A percentile compares a stretch with the other conserved stretches of the same genome.
These are phyloP conservation scores for Cynocephalus volans DNA, from an alignment of 2,113 vertebrate species.

Conservation along the genomic window DNA sequence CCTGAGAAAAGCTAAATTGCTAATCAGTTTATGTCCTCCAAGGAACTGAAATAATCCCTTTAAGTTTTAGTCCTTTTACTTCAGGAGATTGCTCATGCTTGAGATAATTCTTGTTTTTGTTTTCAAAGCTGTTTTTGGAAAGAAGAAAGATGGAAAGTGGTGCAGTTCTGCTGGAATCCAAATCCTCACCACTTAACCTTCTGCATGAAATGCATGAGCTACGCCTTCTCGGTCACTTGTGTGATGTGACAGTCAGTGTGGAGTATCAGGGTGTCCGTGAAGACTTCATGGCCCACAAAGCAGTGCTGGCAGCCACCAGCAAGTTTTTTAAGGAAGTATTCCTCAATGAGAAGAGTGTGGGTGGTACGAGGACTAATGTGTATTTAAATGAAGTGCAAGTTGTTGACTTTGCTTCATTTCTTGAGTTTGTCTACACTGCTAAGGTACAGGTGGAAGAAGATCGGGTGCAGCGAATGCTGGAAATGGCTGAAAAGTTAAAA, in stretches of 20 bases:
- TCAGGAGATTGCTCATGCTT: not conserved
- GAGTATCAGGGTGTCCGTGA: slow-evolving; percentile 92
- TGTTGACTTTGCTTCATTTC: slow-evolving; percentile 93
- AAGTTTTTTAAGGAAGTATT: slow-evolving; percentile 96
- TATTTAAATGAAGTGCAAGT: slow-evolving; percentile 91
- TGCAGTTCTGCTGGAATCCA: slow-evolving; percentile 92
- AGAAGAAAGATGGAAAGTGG: slow-evolving; percentile 91
- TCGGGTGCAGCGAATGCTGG: slow-evolving; percentile 91
- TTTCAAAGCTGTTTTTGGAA: slow-evolving; percentile 77
- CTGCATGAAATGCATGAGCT: slow-evolving; percentile 95
- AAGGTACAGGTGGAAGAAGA: slow-evolving; percentile 92
- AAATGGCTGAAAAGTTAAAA: slow-evolving; percentile 93
- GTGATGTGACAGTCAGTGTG: slow-evolving; percentile 95
- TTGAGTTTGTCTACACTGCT: slow-evolving; percentile 97
- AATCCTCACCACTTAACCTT: slow-evolving; percentile 92
- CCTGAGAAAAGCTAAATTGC: not conserved
- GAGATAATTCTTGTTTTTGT: slow-evolving; percentile 62
- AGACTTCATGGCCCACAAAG: slow-evolving; percentile 95
- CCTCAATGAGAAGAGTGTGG: slow-evolving; percentile 88
- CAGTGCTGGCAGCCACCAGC: slow-evolving; percentile 96
- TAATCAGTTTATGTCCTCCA: not conserved
- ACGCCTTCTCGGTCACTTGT: slow-evolving; percentile 93
- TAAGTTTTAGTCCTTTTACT: not conserved
- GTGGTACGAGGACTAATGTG: slow-evolving; percentile 88
- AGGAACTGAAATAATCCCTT: not conserved